Evolutionary conservation across 2,888 invertebrate genomes (phyloP), one percentile per base, ranked within the genome.

Genomic region (Dynastes hyllus): DNA sequence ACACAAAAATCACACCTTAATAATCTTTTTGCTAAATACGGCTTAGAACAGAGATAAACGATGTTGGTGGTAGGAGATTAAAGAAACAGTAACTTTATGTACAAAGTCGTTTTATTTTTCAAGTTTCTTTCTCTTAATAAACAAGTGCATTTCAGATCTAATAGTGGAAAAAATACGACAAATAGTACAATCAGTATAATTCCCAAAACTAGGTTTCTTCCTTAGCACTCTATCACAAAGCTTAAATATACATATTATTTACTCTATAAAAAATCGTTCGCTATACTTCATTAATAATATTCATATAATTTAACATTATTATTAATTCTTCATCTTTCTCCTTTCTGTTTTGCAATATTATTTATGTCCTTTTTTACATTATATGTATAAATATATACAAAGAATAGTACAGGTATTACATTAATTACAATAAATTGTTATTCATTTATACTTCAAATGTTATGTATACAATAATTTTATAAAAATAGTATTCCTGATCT

Each of bases 211-310:
- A 78, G 67, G 71, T 51, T 73, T 73, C 55, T 58, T 58, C 55
- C 8, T 40, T 16, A 65, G 78, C 78, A 78, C 78, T 71, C 71
- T 78, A 78, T 78, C 78, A 78, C 78, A 78, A 63, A 78, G 78
- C 78, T 73, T 73, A 78, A 77, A 78, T 70, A 70, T 66, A 37
- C 32, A 37, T 37, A 37, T 32, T 32, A 69, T 69, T 22, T 69
- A 69, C 53, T 78, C 70, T 78, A 78, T 70, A 78, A 78, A 78
- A 78, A 73, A 61, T 78, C 70, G 51, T 66, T 73, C 53, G 66
- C 66, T 29, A n/a, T 67, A 40, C 66, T 45, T 45, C 8, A 11
- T 65, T 32, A 8, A 65, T 63, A 67, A 37, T 67, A 67, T 32
- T 67, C 8, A 63, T 63, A 63, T 63, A 63, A 58, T 58, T 58